phyloP scores from a whole-genome alignment of 2,113 vertebrate genomes.

The Fregetta grallaria region DNA sequence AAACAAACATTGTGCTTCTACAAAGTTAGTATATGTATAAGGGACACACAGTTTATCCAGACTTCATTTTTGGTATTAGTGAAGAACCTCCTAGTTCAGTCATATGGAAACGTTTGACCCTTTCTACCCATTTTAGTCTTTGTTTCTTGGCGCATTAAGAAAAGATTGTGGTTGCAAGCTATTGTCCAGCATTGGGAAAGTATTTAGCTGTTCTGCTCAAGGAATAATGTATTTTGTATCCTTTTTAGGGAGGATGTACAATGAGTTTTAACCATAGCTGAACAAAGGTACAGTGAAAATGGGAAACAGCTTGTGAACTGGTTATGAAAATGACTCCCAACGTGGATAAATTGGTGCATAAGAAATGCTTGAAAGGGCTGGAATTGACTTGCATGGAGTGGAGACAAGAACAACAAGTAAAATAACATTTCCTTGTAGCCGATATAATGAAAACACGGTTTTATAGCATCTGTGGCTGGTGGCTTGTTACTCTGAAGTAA shows the following conservation, averaged over 20 bases:
- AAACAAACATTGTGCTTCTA: background rate
- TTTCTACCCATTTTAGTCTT: background rate
- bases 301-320: background rate
- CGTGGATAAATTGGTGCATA: background rate
- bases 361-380: background rate
- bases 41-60: background rate
- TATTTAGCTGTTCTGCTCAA: background rate
- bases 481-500: background rate
- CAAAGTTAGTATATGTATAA: background rate
- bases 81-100: background rate
- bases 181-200: slow-evolving; percentile 7
- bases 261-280: background rate
- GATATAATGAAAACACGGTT: background rate
- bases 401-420: background rate
- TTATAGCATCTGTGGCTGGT: background rate
- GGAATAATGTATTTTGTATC: background rate
- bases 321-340: background rate
- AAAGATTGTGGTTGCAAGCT: slow-evolving; percentile 22
- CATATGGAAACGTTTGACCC: background rate
- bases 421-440: background rate
- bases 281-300: slow-evolving; percentile 4
- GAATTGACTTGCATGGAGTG: background rate
- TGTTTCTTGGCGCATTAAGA: background rate
- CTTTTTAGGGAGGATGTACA: background rate
- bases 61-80: background rate